Conservation (phyloP, 2,888 invertebrate species). For the Andrena haemorrhoa region DNA sequence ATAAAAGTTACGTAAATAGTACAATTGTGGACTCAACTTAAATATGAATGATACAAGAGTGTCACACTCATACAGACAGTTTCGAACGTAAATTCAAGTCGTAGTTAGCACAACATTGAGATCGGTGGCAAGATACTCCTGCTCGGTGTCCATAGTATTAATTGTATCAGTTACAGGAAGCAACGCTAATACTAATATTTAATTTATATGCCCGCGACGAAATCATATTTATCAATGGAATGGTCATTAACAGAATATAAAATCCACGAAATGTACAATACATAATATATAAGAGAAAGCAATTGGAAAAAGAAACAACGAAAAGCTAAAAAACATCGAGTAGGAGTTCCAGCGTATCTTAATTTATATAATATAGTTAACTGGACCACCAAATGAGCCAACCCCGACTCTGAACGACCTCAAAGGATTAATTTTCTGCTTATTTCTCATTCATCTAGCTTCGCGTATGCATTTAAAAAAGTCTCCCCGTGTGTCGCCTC, state of each 20-base stretch:
- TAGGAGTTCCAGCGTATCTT: constrained; percentile 78
- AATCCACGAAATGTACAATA: constrained; percentile 50
- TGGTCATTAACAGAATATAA: constrained; percentile 48
- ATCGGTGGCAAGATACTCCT: constrained; percentile 80
- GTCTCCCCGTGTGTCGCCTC: constrained; percentile 60
- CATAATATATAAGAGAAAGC: constrained; percentile 31
- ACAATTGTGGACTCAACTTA: constrained; percentile 76
- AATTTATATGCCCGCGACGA: constrained; percentile 22
- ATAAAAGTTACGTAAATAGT: constrained; percentile 77
- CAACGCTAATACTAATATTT: constrained; percentile 43
- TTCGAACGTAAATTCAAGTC: constrained; percentile 73
- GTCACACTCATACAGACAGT: constrained; percentile 72
- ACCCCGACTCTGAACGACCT: constrained; percentile 73
- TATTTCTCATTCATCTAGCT: constrained; percentile 63
- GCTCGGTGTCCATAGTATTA: constrained; percentile 72
- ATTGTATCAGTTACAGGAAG: constrained; percentile 48
- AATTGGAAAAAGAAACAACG: constrained; percentile 32
- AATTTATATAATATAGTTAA: constrained; percentile 79
- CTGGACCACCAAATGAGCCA: constrained; percentile 77
- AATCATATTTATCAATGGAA: constrained; percentile 61
- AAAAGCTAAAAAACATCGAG: constrained; percentile 66
- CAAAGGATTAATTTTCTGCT: constrained; percentile 66
- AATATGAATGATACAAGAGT: constrained; percentile 74
- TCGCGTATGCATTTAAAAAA: constrained; percentile 74
- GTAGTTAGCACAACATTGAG: constrained; percentile 80